Base-by-base conservation (phyloP, 2,888 invertebrate genomes). In the Schizotus pectinicornis region DNA sequence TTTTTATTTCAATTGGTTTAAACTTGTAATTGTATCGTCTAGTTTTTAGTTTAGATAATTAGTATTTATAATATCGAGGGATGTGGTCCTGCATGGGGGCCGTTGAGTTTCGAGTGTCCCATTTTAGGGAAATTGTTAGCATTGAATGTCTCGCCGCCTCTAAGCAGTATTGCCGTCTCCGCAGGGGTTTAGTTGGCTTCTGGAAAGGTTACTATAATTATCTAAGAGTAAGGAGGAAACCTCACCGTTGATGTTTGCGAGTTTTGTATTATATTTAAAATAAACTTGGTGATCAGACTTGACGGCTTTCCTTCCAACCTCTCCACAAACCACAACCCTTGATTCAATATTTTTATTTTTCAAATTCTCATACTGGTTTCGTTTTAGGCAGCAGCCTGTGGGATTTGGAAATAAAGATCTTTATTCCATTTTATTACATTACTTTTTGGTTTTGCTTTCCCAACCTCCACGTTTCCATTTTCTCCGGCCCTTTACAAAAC, bases 171-270 rank as follows among this genome's bases (percentile, higher is more conserved):
- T 84, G 86, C 83, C 83, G 81, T 83, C 82, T 84, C 78, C 83
- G 84, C 82, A 88, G 85, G 84, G 86, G 87, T 85, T 86, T 88
- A 84, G 86, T 90, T 85, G 89, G 89, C 82, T 85, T 85, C 84
- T 89, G 89, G 89, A 89, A 85, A 84, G 89, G 89, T 83, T 90
- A 86, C 86, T 89, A 88, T 84, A 90, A 87, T 86, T 86, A 86
- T 83, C 89, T 88, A 84, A 85, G 86, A 81, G 85, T 85, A 83
- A 86, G 88, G 83, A 86, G 89, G 83, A 73, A 73, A 73, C 39
- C 43, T 38, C 14, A 38, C 48, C 38, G 39, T 35, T 9, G 3
- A 12, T 51, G 42, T 50, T 56, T 37, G 43, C 46, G 22, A 52
- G 45, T 60, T 71, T 70, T 71, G 70, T 72, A 72, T 69, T 65